Percentiles rank a stretch among this genome's conserved stretches.
phyloP scores from a whole-genome alignment of 53 echinoderm and acorn worm genomes.

The Astropecten irregularis region DNA sequence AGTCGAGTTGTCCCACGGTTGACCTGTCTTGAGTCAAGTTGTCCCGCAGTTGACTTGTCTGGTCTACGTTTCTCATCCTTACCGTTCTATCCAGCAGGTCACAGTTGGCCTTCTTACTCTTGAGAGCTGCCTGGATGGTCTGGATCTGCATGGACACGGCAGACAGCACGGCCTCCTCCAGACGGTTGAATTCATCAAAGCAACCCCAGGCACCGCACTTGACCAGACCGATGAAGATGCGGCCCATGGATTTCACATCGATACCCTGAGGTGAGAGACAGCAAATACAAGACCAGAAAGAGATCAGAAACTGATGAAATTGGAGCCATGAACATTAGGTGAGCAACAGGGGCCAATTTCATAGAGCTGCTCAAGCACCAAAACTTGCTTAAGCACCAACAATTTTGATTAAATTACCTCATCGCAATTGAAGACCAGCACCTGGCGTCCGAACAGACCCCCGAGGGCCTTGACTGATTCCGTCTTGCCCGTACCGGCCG shows the following conservation, averaged over 20 bases:
- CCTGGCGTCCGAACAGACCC: constrained; percentile 96
- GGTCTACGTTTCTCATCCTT: too few species aligned
- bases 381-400: too few species aligned
- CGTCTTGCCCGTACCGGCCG: constrained; percentile 97
- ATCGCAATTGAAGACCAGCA: constrained; percentile 98
- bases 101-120: constrained; percentile 89
- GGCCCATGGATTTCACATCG: constrained; percentile 99
- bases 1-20: too few species aligned
- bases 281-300: too few species aligned
- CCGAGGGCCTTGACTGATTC: constrained; percentile 97
- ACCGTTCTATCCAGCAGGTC: constrained; percentile 91
- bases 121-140: constrained; percentile 93
- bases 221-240: constrained; percentile 97
- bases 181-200: constrained; percentile 98
- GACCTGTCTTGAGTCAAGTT: too few species aligned
- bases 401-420: too few species aligned
- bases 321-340: too few species aligned
- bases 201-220: constrained; percentile 99
- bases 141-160: constrained; percentile 99
- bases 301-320: too few species aligned
- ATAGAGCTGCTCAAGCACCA: too few species aligned
- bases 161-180: constrained; percentile 97
- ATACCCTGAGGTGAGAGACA: constrained; percentile 74
- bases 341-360: too few species aligned
- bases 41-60: too few species aligned